phyloP scores from a whole-genome alignment of 2,888 invertebrate species.

The Prenolepis imparis region DNA sequence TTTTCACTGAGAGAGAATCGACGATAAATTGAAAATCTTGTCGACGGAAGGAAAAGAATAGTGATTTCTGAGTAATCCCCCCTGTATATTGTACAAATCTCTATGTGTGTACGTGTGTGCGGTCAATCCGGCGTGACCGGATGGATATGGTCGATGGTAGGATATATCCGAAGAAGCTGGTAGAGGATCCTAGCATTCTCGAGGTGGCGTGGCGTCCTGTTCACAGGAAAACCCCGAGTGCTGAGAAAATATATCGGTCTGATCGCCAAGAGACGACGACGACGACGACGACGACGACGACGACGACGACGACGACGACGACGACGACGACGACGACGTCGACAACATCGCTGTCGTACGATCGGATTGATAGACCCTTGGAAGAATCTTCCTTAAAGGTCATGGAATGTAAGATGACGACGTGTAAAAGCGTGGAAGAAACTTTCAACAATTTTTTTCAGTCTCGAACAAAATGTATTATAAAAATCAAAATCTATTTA shows the following conservation, averaged over 20 bases:
- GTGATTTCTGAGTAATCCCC: constrained; percentile 20
- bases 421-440: not conserved
- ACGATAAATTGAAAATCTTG: not conserved
- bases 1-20: not conserved
- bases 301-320: constrained; percentile 39
- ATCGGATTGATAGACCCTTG: constrained; percentile 54
- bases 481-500: constrained; percentile 21
- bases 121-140: constrained; percentile 59
- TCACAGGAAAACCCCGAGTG: constrained; percentile 66
- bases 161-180: constrained; percentile 66
- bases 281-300: constrained; percentile 33
- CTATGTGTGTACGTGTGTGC: constrained; percentile 32
- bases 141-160: constrained; percentile 66
- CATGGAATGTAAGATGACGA: not conserved
- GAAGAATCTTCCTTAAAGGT: constrained; percentile 48
- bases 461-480: not conserved
- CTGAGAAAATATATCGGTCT: constrained; percentile 72
- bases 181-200: constrained; percentile 60
- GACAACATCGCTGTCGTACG: constrained; percentile 23
- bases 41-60: not conserved
- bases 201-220: constrained; percentile 65
- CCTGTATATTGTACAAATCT: constrained; percentile 26
- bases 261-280: constrained; percentile 41
- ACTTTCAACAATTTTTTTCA: not conserved
- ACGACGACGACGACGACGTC: constrained; percentile 29